phyloP scores from a whole-genome alignment of 2,113 vertebrate species.

The Prochilodus magdalenae region DNA sequence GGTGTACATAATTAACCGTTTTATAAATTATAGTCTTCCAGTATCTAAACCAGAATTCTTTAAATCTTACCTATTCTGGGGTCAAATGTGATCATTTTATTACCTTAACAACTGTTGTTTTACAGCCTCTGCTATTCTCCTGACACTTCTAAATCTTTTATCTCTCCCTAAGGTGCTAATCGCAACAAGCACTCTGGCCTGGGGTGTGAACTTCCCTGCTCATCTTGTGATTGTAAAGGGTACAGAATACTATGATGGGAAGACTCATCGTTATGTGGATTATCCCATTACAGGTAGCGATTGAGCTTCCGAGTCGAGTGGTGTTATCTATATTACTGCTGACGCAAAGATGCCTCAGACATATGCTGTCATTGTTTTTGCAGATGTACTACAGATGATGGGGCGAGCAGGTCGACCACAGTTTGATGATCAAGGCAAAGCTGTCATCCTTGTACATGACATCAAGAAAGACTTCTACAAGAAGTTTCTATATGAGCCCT shows the following conservation, averaged over 20 bases:
- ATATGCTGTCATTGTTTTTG: conserved; percentile 35
- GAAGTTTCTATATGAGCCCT: conserved; percentile 98
- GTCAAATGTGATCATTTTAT: conserved; percentile 7
- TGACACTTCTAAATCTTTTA: too few relatives aligned
- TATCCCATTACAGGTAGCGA: conserved; percentile 95
- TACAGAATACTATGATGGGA: conserved; percentile 96
- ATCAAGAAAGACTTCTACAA: conserved; percentile 99
- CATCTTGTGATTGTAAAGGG: conserved; percentile 98
- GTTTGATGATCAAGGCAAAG: conserved; percentile 98
- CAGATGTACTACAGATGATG: conserved; percentile 99
- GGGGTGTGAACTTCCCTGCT: conserved; percentile 98
- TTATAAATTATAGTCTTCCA: neutral
- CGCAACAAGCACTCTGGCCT: conserved; percentile 96
- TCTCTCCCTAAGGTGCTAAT: conserved; percentile 85
- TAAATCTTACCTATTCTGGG: neutral
- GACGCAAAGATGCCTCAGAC: neutral
- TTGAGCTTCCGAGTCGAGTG: neutral
- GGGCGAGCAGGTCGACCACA: conserved; percentile 95
- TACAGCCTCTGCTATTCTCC: neutral
- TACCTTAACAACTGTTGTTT: neutral
- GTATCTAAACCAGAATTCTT: neutral
- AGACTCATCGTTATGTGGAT: conserved; percentile 95
- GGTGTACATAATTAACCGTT: too few relatives aligned
- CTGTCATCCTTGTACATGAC: conserved; percentile 97
- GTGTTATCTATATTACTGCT: neutral